Evolutionary conservation across 2,888 invertebrate genomes (phyloP), one percentile per base, ranked within the genome.

Genomic region (Drosophila paranaensis): DNA sequence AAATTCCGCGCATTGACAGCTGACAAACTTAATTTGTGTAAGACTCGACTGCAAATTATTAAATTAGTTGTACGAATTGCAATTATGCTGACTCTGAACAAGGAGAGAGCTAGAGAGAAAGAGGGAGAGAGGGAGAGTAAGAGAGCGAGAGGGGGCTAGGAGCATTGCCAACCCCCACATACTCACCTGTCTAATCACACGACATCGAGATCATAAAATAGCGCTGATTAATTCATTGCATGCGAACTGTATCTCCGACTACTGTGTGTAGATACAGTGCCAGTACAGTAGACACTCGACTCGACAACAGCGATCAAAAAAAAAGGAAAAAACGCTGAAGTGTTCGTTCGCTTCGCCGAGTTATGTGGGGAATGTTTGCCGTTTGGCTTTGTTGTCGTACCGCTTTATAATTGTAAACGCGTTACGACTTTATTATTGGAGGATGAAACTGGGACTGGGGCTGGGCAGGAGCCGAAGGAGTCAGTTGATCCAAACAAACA

Each of bases 11-110:
- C 84, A 88, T 91, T 87, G 82, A 78, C 86, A 91, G 87, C 86
- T 91, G 91, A 91, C 91, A 91, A 91, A 90, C 86, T 91, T 88
- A 91, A 91, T 91, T 90, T 91, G 82, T 76, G 68, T 69, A 75
- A 71, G 50, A 62, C 63, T 63, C 71, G 81, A 37, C 74, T 57
- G 81, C 72, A 83, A 82, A 86, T 83, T 86, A 86, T 83, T 84
- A 86, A 86, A 84, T 84, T 84, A 84, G 86, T 78, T 82, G 82
- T 86, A 77, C 83, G 83, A 83, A 86, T 84, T 80, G 86, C 80
- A 83, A 78, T 86, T 81, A 83, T 79, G 79, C 43, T 54, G 39
- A 20, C 30, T 50, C 14, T 61, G 25, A 42, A 30, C 3, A 14
- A 35, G 20, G 37, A 37, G 51, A 14, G 25, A 20, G 20, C 20